Evolutionary conservation across 1,140 invertebrate genomes (phyloP).

Genomic region (Oscheius sp.): DNA sequence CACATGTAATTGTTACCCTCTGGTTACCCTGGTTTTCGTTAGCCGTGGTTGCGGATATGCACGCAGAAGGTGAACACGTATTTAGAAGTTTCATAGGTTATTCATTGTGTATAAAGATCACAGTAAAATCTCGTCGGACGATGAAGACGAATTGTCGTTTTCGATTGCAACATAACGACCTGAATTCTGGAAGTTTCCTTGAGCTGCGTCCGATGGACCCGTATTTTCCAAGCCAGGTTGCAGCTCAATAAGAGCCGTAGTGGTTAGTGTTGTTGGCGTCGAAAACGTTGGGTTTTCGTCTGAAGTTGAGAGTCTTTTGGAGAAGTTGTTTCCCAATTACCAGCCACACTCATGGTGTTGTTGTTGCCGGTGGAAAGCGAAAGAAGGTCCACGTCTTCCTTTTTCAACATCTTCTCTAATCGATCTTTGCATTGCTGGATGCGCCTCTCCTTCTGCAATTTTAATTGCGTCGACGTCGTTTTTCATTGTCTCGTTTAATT

Average conservation of each 20-base stretch:
- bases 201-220: constrained; percentile 3
- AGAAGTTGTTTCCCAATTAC: not conserved
- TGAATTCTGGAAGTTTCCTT: constrained; percentile 5
- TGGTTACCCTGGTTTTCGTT: not conserved
- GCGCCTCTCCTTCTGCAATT: constrained; percentile 51
- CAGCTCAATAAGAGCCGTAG: constrained; percentile 51
- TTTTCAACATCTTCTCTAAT: constrained; percentile 37
- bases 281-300: constrained; percentile 41
- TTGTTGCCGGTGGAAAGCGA: constrained; percentile 14
- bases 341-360: constrained; percentile 1
- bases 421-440: constrained; percentile 48
- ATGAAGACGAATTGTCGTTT: constrained; percentile 46
- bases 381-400: constrained; percentile 15
- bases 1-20: not conserved
- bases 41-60: not conserved
- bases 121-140: constrained; percentile 52
- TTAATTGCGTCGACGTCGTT: no score
- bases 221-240: constrained; percentile 38
- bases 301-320: not conserved
- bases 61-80: not conserved
- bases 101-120: constrained; percentile 21
- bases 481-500: no score
- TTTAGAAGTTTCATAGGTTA: not conserved
- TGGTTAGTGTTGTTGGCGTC: constrained; percentile 47
- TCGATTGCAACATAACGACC: constrained; percentile 32